Evolutionary conservation across 1,140 invertebrate genomes (phyloP).

Genomic region (Bombus soroeensis): DNA sequence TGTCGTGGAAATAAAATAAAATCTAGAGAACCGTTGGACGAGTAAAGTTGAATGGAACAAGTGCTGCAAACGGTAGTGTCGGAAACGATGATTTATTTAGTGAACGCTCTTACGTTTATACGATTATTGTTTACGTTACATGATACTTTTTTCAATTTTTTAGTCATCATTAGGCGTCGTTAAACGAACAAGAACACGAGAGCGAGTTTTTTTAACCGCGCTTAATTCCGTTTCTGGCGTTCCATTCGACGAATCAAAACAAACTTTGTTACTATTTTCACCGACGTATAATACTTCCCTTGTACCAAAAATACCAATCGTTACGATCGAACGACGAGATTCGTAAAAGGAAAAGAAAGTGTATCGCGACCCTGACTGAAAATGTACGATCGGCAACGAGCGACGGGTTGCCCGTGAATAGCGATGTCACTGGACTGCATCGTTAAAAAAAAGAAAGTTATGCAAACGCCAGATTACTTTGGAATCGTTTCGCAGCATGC

Average conservation of each 20-base stretch:
- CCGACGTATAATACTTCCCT: background rate
- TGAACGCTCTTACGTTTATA: no score
- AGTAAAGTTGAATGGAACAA: no score
- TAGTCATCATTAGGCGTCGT: no score
- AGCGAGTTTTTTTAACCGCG: no score
- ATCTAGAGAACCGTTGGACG: no score
- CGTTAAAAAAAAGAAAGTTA: constrained; percentile 37
- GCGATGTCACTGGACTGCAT: constrained; percentile 29
- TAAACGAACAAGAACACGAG: no score
- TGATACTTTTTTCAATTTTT: no score
- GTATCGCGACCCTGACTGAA: background rate
- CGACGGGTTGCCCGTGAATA: background rate
- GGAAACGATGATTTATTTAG: no score
- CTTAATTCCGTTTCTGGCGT: no score
- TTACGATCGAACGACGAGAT: background rate
- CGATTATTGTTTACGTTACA: no score
- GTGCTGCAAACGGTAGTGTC: no score
- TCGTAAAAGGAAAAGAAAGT: constrained; percentile 13
- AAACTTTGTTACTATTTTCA: no score
- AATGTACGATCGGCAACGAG: background rate
- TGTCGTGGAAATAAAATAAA: background rate
- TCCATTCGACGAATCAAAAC: background rate
- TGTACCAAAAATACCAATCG: background rate
- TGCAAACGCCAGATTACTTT: background rate
- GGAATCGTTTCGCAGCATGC: background rate